phyloP scores from a whole-genome alignment of 1,140 invertebrate genomes.

The Ceratosolen solmsi region DNA sequence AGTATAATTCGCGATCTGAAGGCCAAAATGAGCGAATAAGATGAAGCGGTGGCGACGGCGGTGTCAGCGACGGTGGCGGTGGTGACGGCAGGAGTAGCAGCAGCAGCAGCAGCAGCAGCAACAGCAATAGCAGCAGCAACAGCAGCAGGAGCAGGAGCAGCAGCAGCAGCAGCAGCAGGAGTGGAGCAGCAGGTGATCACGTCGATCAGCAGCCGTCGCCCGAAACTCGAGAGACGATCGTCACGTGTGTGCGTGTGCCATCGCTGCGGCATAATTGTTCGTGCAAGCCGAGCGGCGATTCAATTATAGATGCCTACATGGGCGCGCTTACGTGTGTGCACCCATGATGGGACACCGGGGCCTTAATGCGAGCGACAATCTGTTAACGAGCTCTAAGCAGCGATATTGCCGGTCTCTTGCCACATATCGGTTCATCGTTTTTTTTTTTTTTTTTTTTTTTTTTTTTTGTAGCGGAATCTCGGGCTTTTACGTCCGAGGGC shows the following conservation, averaged over 20 bases:
- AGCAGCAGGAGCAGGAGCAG: not conserved
- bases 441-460: too few relatives aligned
- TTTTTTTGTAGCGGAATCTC: too few relatives aligned
- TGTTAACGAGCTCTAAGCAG: not conserved
- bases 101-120: not conserved
- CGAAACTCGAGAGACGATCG: conserved; percentile 41
- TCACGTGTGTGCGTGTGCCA: not conserved
- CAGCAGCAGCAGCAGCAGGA: conserved; percentile 9
- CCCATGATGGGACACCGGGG: not conserved
- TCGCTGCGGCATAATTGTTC: conserved; percentile 22
- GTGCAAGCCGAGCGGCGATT: conserved; percentile 13
- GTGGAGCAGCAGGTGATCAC: conserved; percentile 33
- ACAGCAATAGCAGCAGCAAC: not conserved
- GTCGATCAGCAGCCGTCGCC: conserved; percentile 38
- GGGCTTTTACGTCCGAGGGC: too few relatives aligned
- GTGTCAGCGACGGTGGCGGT: too few relatives aligned
- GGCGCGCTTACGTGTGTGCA: not conserved
- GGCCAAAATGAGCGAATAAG: conserved; percentile 39
- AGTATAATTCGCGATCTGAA: conserved; percentile 18
- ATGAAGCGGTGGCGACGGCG: not conserved
- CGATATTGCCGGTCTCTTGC: not conserved
- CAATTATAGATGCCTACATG: conserved; percentile 25
- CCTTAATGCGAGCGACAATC: not conserved
- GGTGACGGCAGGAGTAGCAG: not conserved
- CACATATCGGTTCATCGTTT: not conserved